These are phyloP conservation scores for Perithous albicinctus DNA, from an alignment of 2,888 invertebrate species.

Conservation along the genomic window DNA sequence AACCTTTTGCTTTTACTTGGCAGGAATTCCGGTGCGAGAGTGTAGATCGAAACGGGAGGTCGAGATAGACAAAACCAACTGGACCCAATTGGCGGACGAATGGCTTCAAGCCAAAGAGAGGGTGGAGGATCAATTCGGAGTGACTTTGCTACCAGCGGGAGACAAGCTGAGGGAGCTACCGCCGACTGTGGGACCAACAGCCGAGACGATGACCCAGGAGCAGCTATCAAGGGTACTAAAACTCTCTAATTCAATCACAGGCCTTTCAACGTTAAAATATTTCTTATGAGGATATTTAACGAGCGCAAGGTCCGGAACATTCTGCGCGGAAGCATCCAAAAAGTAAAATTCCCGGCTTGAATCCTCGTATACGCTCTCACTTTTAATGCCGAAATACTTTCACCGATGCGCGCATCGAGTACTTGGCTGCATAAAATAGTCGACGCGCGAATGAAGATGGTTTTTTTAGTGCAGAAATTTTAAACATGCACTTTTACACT, in stretches of 20 bases:
- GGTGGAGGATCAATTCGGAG: conserved; percentile 72
- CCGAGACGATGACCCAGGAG: conserved; percentile 73
- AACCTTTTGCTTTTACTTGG: no score
- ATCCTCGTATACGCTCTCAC: conserved; percentile 75
- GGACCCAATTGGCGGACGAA: conserved; percentile 81
- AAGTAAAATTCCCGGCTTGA: background rate
- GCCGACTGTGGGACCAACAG: conserved; percentile 70
- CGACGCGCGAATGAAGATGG: conserved; percentile 32
- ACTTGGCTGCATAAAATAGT: conserved; percentile 15
- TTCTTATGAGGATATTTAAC: background rate
- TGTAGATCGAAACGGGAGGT: conserved; percentile 72
- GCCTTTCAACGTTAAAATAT: no score
- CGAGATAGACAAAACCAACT: conserved; percentile 78
- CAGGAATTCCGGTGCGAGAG: conserved; percentile 74
- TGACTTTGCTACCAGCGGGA: conserved; percentile 76
- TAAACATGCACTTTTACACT: background rate
- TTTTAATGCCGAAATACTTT: conserved; percentile 80
- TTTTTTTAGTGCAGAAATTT: conserved; percentile 14
- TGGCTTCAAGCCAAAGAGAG: conserved; percentile 78
- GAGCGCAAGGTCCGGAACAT: background rate
- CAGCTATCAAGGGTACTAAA: conserved; percentile 73
- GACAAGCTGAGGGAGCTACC: conserved; percentile 75
- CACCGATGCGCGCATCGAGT: conserved; percentile 66
- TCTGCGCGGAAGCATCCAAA: background rate
- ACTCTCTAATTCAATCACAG: background rate